A percentile compares a stretch with the other conserved stretches of the same genome.
These are phyloP conservation scores for Cossypha polioptera DNA, from an alignment of 2,797 vertebrate species.

Conservation along the genomic window DNA sequence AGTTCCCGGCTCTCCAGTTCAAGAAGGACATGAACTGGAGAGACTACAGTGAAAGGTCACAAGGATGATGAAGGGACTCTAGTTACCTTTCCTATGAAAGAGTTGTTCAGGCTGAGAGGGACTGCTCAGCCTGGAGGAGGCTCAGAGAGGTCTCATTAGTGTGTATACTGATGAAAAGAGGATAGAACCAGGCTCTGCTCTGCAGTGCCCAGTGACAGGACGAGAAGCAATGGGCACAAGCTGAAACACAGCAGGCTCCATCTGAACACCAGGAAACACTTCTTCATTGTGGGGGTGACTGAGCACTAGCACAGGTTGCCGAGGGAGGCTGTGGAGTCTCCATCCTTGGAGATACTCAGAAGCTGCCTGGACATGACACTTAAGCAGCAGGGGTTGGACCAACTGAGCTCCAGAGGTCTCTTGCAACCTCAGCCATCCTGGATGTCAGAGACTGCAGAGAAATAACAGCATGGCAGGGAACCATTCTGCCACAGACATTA, in stretches of 20 bases:
- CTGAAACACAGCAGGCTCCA: not conserved
- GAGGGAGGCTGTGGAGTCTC: not conserved
- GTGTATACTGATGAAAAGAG: not conserved
- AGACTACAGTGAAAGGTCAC: too few species aligned
- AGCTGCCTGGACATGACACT: not conserved
- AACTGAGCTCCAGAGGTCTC: not conserved
- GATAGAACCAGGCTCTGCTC: not conserved
- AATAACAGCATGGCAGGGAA: not conserved
- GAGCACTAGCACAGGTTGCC: not conserved
- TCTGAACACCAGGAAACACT: not conserved
- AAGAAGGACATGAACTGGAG: too few species aligned
- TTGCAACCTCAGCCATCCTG: not conserved
- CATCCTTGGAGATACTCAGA: not conserved
- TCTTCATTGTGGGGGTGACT: not conserved
- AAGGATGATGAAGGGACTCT: too few species aligned
- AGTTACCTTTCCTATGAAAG: not conserved
- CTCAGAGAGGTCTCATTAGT: not conserved
- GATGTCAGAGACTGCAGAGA: not conserved
- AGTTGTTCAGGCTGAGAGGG: not conserved
- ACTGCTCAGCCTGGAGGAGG: not conserved
- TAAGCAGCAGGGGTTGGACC: not conserved
- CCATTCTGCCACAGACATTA: not conserved
- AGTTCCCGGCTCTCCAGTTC: too few species aligned
- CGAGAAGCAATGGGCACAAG: not conserved
- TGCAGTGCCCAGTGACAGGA: not conserved